A percentile compares a stretch with the other conserved stretches of the same genome.
Evolutionary conservation across 2,888 invertebrate species (phyloP).

Genomic region (Agrotis ipsilon): DNA sequence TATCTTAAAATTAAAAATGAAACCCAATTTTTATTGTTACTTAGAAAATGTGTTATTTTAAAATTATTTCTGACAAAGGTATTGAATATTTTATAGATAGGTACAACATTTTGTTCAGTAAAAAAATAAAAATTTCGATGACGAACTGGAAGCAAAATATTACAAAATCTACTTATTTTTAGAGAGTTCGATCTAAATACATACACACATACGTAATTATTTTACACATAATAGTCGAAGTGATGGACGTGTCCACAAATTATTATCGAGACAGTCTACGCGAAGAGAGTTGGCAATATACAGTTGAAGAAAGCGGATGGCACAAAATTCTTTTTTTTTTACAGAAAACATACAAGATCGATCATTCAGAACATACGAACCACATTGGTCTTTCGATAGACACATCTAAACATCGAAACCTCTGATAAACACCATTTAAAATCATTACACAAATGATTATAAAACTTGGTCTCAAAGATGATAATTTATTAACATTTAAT

Average conservation of each 20-base stretch:
- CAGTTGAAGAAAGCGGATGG: conserved; percentile 87
- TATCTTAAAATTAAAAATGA: conserved; percentile 52
- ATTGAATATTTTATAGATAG: conserved; percentile 25
- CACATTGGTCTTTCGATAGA: conserved; percentile 75
- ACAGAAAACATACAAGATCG: conserved; percentile 78
- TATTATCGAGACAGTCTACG: conserved; percentile 71
- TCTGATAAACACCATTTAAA: conserved; percentile 60
- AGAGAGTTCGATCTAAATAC: conserved; percentile 73
- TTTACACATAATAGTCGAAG: conserved; percentile 75
- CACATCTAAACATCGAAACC: conserved; percentile 63
- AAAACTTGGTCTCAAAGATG: conserved; percentile 85
- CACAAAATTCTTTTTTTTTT: conserved; percentile 79
- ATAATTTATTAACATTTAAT: conserved; percentile 72
- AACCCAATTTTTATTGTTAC: conserved; percentile 39
- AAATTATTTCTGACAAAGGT: conserved; percentile 37
- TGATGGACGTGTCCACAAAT: conserved; percentile 84
- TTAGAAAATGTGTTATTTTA: conserved; percentile 27
- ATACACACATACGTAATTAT: conserved; percentile 73
- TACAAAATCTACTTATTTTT: conserved; percentile 64
- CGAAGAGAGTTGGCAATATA: conserved; percentile 81
- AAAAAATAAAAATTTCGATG: conserved; percentile 57
- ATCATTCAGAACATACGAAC: conserved; percentile 74
- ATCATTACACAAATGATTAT: conserved; percentile 68
- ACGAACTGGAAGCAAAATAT: conserved; percentile 57
- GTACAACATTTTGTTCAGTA: conserved; percentile 45